A percentile compares a stretch with the other conserved stretches of the same genome.
Conservation (phyloP, 2,888 invertebrate genomes). For the Troglohyphantes excavatus region DNA sequence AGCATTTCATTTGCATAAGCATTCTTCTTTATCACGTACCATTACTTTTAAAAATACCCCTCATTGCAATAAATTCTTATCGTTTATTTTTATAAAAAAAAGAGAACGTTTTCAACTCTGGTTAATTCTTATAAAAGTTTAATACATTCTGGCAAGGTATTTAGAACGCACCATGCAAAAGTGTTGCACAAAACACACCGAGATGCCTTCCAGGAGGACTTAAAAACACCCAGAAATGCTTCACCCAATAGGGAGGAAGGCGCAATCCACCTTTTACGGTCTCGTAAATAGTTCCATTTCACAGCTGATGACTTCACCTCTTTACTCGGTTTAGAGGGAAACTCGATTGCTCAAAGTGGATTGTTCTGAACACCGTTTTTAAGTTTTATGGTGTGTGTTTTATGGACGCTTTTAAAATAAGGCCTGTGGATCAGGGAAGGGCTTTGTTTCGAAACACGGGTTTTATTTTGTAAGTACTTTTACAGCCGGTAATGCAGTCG, state of each 20-base stretch:
- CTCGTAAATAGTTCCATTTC: constrained; percentile 37
- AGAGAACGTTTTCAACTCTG: background rate
- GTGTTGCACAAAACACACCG: background rate
- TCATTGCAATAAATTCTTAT: background rate
- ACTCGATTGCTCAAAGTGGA: constrained; percentile 41
- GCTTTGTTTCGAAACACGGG: background rate
- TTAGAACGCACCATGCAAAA: background rate
- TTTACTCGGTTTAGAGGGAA: constrained; percentile 36
- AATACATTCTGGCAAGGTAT: background rate
- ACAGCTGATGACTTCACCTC: constrained; percentile 17
- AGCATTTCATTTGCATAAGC: background rate
- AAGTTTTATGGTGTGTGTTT: constrained; percentile 40
- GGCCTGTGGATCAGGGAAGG: constrained; percentile 1
- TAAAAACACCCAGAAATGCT: background rate
- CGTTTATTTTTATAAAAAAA: too few relatives aligned
- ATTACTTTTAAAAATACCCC: background rate
- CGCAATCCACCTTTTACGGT: constrained; percentile 8
- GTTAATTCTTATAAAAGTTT: background rate
- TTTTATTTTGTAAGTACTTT: background rate
- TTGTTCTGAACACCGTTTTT: constrained; percentile 8
- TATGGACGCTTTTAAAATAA: constrained; percentile 14
- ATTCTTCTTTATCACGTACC: background rate
- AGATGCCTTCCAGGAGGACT: background rate
- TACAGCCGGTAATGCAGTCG: constrained; percentile 5
- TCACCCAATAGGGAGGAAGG: background rate